Percentiles rank a stretch among this genome's conserved stretches.
Conservation (phyloP, 2,888 invertebrate species). For the Apeira syringaria region DNA sequence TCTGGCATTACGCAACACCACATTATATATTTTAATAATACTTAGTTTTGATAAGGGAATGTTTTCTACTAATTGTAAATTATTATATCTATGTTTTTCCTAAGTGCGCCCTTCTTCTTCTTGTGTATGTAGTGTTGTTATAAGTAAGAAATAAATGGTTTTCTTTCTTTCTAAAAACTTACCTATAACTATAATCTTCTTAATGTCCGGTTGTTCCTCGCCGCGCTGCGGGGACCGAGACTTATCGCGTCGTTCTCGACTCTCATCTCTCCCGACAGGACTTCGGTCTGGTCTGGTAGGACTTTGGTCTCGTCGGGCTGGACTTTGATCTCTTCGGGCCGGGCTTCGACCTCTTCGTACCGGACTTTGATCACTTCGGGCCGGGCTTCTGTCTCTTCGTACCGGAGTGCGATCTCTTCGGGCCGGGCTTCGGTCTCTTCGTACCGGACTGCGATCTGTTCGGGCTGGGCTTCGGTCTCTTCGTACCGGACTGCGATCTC, state of each 20-base stretch:
- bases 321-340: background rate
- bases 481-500: too few relatives aligned
- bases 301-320: background rate
- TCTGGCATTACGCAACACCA: too few relatives aligned
- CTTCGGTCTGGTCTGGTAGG: background rate
- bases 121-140: too few relatives aligned
- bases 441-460: background rate
- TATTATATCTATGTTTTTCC: too few relatives aligned
- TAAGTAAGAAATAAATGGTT: too few relatives aligned
- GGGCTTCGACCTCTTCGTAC: background rate
- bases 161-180: too few relatives aligned
- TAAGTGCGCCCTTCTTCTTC: too few relatives aligned
- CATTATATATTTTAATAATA: too few relatives aligned
- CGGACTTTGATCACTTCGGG: background rate
- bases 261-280: background rate
- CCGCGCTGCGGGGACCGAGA: background rate
- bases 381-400: too few relatives aligned
- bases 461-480: background rate
- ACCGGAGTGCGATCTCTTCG: background rate
- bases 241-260: background rate
- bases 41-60: too few relatives aligned
- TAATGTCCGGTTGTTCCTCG: background rate
- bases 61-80: too few relatives aligned
- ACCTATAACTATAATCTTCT: background rate
- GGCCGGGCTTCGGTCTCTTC: background rate